Base-by-base conservation (phyloP, 2,888 invertebrate genomes). In the Deilephila elpenor region DNA sequence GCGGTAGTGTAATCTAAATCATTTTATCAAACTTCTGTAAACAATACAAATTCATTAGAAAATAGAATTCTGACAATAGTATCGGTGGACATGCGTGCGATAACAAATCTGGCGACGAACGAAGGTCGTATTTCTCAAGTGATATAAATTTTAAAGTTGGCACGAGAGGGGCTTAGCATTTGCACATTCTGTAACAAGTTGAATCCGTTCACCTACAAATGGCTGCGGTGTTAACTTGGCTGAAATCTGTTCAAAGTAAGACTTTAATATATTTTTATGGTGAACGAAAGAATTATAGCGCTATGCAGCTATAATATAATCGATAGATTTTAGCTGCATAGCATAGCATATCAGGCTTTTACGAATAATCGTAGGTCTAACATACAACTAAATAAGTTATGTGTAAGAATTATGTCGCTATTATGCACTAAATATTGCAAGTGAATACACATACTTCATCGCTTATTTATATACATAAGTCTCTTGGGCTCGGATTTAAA, bases 191-290 rank as follows among this genome's bases (percentile, higher is more conserved):
- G 14, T 0, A 60, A 60, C 60, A 17, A 56, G 56, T 29, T 60
- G 32, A 60, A 56, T 56, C 29, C 60, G 29, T 25, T 29, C 29
- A 60, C 60, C 29, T 29, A 60, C 60, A 17, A 60, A 60, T 60
- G 29, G 29, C 56, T n/a, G 56, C 29, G 60, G 29, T 60, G 32
- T 59, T n/a, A 17, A 37, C 81, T 60, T 25, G 17, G 60, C 60
- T 25, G 29, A 5, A 32, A 59, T 25, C 7, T 8, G 14, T 51
- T 51, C 4, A 51, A 51, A n/a, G 17, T 3, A 17, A 17, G n/a
- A 56, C 19, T 53, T 53, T n/a, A 56, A 56, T n/a, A n/a, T 56
- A n/a, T 56, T 0, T 5, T 6, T 56, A 4, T 56, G 19, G 56
- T 19, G 17, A 17, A 7, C 5, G n/a, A 56, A 56, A n/a, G 6